Evolutionary conservation across 2,113 vertebrate species (phyloP), one percentile per base, ranked within the genome.

Genomic region (Meles meles): DNA sequence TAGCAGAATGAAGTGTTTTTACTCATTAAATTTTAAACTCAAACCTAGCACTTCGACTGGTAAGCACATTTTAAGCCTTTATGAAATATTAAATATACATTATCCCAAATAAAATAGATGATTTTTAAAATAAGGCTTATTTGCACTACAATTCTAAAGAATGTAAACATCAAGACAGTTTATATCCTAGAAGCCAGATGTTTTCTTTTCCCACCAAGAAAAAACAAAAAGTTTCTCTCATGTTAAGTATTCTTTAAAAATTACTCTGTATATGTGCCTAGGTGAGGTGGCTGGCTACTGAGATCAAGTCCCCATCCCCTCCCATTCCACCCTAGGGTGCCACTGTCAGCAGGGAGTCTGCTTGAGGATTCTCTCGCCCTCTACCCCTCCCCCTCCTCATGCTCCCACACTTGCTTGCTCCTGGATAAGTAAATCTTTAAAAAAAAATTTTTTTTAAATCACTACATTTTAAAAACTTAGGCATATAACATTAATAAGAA

Each of bases 211-310:
- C 13, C 49, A 63, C 17, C 63, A 17, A 37, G 7, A 27, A 61
- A n/a, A 82, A 39, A 14, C 57, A 69, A 85, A 52, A 21, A 65
- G 25, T 44, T 87, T 55, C 18, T 79, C 37, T 80, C 23, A 71
- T 57, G 15, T 57, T 92, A 90, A 93, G n/a, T 37, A 90, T 44
- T 63, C 74, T 81, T 81, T 72, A 90, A 93, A 85, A 90, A 80
- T 52, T 34, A 52, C 11, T 37, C 34, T 37, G 18, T 20, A 37
- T 18, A 69, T 37, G 65, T 2, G 34, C 8, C 67, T 69, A 21
- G 7, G 18, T 69, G 34, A 21, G 7, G 18, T 69, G 18, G 14
- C 63, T 65, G 63, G 14, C 31, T 67, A 67, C 63, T 67, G 63
- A 34, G 13, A 34, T 67, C 63, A 65, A 65, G 63, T 27, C 59